phyloP scores from a whole-genome alignment of 53 echinoderm and acorn worm species.

The Crossaster papposus region DNA sequence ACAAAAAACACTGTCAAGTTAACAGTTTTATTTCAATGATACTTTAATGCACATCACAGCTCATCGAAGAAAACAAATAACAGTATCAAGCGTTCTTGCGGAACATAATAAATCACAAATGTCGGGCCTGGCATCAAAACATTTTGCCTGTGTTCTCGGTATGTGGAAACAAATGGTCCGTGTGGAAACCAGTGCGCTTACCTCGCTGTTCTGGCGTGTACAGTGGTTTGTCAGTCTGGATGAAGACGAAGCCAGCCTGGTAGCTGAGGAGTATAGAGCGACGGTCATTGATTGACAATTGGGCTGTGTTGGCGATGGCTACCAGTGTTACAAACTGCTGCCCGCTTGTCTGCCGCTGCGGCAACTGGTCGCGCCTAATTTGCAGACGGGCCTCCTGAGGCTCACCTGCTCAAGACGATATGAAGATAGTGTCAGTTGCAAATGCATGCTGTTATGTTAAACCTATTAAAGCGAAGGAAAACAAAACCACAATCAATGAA shows the following conservation, averaged over 20 bases:
- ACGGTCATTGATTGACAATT: conserved; percentile 23
- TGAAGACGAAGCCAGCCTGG: conserved; percentile 69
- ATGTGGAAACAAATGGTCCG: too few relatives aligned
- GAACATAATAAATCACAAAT: too few relatives aligned
- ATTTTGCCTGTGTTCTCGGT: background rate
- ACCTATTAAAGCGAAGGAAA: background rate
- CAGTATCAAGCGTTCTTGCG: too few relatives aligned
- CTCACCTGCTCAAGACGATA: background rate
- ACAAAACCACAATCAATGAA: too few relatives aligned
- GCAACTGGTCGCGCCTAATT: conserved; percentile 31
- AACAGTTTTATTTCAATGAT: too few relatives aligned
- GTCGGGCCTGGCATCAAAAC: too few relatives aligned
- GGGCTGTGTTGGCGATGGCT: background rate
- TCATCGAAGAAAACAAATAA: too few relatives aligned
- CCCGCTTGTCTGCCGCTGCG: background rate
- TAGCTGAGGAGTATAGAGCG: conserved; percentile 59
- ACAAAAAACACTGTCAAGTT: too few relatives aligned
- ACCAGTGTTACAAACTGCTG: conserved; percentile 43
- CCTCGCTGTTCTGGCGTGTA: conserved; percentile 72
- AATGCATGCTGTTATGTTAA: background rate
- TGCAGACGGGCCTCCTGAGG: background rate
- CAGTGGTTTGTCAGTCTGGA: conserved; percentile 78
- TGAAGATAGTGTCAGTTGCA: background rate
- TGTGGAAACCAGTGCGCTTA: background rate
- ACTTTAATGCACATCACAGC: too few relatives aligned